A percentile compares a stretch with the other conserved stretches of the same genome.
Conservation (phyloP, 1,140 invertebrate genomes). For the Ctenoplectra terminalis region DNA sequence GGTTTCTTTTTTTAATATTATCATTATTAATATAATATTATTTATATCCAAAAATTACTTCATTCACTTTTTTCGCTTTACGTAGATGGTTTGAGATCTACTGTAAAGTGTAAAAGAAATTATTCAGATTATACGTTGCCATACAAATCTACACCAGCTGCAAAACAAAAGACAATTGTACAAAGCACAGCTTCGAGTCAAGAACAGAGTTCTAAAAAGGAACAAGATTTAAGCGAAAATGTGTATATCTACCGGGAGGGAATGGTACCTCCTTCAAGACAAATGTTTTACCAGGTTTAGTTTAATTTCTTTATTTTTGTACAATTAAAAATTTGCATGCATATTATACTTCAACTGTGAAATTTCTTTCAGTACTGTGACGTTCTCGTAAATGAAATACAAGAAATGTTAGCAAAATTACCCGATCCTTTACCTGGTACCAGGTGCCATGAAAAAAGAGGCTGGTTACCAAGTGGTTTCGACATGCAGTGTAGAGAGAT, state of each 20-base stretch:
- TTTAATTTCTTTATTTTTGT: neutral
- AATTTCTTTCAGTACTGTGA: conserved; percentile 88
- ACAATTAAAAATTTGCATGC: neutral
- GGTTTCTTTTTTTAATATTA: conserved; percentile 55
- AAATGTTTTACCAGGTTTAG: conserved; percentile 92
- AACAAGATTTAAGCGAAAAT: conserved; percentile 78
- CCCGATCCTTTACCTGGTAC: conserved; percentile 85
- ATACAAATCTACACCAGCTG: conserved; percentile 80
- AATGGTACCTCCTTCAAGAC: conserved; percentile 88
- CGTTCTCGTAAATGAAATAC: conserved; percentile 92
- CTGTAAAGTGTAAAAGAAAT: conserved; percentile 84
- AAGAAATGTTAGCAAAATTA: conserved; percentile 88
- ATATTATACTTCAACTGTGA: neutral
- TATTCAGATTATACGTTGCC: conserved; percentile 83
- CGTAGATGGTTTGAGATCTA: conserved; percentile 83
- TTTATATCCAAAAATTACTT: conserved; percentile 10
- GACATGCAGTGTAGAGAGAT: conserved; percentile 88
- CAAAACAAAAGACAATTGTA: conserved; percentile 79
- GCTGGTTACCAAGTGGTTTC: conserved; percentile 89
- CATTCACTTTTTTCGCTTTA: conserved; percentile 18
- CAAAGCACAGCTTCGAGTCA: conserved; percentile 75
- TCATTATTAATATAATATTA: neutral
- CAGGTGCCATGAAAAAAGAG: conserved; percentile 88
- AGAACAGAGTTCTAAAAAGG: conserved; percentile 69
- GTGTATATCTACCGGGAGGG: conserved; percentile 88